These are phyloP conservation scores for Tadarida brasiliensis DNA, from an alignment of 2,797 vertebrate species.

Conservation along the genomic window DNA sequence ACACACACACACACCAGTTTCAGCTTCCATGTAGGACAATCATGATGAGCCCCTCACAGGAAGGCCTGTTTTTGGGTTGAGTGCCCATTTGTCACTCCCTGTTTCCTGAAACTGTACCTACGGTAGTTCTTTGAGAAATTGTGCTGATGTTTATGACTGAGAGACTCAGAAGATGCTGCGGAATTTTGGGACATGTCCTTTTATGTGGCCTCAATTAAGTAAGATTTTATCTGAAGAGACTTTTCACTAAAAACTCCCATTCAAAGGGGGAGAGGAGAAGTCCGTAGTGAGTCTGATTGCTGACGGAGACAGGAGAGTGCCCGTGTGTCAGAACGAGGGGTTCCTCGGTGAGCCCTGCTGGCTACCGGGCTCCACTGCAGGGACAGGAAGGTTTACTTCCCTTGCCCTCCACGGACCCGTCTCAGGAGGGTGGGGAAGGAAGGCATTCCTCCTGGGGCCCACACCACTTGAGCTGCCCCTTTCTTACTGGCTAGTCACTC, in stretches of 20 bases:
- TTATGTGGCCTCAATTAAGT: neutral
- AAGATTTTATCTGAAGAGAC: neutral
- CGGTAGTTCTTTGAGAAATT: neutral
- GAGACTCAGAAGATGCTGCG: neutral
- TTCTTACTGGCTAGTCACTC: neutral
- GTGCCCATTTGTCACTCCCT: neutral
- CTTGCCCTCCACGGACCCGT: neutral
- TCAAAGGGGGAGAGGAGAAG: neutral
- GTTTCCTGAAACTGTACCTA: neutral
- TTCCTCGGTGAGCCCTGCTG: neutral
- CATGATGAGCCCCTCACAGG: neutral
- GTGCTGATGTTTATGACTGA: neutral
- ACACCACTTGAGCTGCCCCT: neutral
- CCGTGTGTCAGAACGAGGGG: accelerated
- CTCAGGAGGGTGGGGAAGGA: neutral
- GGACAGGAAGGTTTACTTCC: neutral
- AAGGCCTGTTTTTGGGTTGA: neutral
- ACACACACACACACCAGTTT: neutral
- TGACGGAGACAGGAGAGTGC: neutral
- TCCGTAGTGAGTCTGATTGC: neutral
- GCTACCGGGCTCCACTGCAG: neutral
- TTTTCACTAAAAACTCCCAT: neutral
- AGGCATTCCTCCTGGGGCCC: neutral
- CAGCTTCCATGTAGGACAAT: neutral
- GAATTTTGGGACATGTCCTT: neutral